Evolutionary conservation across 2,888 invertebrate genomes (phyloP).

Genomic region (Heteromyza rotundicornis): DNA sequence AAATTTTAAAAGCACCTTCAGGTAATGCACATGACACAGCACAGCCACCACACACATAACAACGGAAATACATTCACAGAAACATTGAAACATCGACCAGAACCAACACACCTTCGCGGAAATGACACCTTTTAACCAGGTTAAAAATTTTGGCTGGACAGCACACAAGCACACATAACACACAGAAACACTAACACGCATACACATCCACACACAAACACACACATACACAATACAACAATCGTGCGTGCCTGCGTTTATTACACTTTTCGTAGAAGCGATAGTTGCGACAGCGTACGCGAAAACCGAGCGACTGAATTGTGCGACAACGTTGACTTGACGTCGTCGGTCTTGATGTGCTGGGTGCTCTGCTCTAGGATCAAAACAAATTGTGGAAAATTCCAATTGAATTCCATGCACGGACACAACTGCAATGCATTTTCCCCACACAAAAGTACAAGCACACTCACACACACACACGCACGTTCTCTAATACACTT

Average conservation of each 20-base stretch:
- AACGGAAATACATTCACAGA: not conserved
- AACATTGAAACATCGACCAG: not conserved
- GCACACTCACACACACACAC: too few species aligned
- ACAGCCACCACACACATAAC: too few species aligned
- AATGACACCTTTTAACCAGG: slow-evolving; percentile 1
- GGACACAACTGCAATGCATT: not conserved
- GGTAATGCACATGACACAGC: slow-evolving; percentile 10
- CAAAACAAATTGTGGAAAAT: slow-evolving; percentile 1
- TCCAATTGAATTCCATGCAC: not conserved
- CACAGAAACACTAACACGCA: not conserved
- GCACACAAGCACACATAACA: not conserved
- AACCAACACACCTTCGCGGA: not conserved
- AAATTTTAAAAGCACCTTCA: slow-evolving; percentile 44
- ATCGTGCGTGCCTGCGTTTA: not conserved
- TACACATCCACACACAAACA: not conserved
- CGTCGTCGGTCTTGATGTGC: not conserved
- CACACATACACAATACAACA: not conserved
- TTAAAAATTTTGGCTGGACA: not conserved
- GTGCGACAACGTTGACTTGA: not conserved
- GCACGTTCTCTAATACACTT: too few species aligned
- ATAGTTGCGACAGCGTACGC: slow-evolving; percentile 4
- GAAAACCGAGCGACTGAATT: slow-evolving; percentile 13
- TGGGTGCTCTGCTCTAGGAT: slow-evolving; percentile 1
- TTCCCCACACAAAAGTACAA: too few species aligned
- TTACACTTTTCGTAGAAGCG: not conserved